Evolutionary conservation across 2,888 invertebrate genomes (phyloP).

Genomic region (Uropetala carovei): DNA sequence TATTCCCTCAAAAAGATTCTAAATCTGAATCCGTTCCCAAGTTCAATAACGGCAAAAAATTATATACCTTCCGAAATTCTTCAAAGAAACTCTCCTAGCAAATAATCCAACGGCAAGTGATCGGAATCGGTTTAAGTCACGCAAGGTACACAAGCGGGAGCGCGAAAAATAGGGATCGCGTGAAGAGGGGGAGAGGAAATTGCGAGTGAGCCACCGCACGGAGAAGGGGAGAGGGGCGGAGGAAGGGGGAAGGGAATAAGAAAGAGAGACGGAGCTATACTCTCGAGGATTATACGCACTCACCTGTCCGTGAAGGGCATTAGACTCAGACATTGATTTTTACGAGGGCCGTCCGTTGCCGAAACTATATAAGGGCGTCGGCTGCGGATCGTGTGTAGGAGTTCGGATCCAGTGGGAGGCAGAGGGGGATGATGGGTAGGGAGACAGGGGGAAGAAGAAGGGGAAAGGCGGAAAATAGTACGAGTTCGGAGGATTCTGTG

Average conservation of each 20-base stretch:
- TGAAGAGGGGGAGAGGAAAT: too few relatives aligned
- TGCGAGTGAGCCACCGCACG: too few relatives aligned
- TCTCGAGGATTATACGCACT: not conserved
- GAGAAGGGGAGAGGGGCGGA: not conserved
- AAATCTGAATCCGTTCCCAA: too few relatives aligned
- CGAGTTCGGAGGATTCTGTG: not conserved
- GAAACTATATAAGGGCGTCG: conserved; percentile 28
- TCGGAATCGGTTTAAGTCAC: too few relatives aligned
- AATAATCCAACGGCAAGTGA: too few relatives aligned
- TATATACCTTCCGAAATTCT: too few relatives aligned
- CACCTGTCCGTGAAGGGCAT: conserved; percentile 38
- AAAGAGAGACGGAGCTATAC: not conserved
- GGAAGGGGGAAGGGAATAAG: not conserved
- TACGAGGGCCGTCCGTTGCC: not conserved
- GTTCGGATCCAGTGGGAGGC: not conserved
- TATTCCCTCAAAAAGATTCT: too few relatives aligned
- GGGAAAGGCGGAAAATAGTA: not conserved
- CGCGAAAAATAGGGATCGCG: too few relatives aligned
- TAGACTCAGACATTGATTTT: conserved; percentile 50
- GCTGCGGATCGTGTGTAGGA: not conserved
- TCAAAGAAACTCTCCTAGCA: too few relatives aligned
- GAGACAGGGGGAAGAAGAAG: not conserved
- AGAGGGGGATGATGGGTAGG: not conserved
- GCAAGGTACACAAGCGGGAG: too few relatives aligned
- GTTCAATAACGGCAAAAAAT: too few relatives aligned